phyloP scores from a whole-genome alignment of 2,113 vertebrate species.

The Chinchilla lanigera region DNA sequence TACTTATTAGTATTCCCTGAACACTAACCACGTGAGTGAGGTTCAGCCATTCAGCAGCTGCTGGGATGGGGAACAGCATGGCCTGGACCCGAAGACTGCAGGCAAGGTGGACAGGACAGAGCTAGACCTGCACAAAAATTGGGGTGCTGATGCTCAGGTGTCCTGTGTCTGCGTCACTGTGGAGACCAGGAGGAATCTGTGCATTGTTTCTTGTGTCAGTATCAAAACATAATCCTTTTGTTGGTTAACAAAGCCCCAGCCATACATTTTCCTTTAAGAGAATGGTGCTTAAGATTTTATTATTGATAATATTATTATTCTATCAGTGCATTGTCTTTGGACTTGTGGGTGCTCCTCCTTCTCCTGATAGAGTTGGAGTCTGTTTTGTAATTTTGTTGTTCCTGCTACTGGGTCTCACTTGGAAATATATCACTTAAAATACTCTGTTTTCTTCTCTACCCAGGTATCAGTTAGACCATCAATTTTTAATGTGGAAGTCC shows the following conservation, averaged over 20 bases:
- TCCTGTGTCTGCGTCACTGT: neutral
- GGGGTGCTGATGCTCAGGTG: accelerated
- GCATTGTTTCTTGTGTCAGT: neutral
- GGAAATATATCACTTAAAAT: neutral
- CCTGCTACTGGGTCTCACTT: neutral
- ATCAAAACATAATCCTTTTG: neutral
- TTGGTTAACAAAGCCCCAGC: neutral
- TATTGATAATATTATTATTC: neutral
- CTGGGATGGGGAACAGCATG: neutral
- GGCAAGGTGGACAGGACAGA: neutral
- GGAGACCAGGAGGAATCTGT: accelerated
- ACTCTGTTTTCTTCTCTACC: neutral
- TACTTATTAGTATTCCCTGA: neutral
- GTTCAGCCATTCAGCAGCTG: neutral
- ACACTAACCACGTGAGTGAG: neutral
- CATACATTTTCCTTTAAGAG: neutral
- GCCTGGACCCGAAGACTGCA: neutral
- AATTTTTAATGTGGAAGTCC: neutral
- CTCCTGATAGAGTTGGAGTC: neutral
- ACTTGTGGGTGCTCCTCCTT: neutral
- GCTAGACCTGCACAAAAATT: accelerated
- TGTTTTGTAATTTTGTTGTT: neutral
- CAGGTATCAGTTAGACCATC: neutral
- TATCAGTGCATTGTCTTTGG: neutral
- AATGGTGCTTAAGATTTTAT: neutral